Base-by-base conservation (phyloP, 2,888 invertebrate species). In the Luperina nickerlii region DNA sequence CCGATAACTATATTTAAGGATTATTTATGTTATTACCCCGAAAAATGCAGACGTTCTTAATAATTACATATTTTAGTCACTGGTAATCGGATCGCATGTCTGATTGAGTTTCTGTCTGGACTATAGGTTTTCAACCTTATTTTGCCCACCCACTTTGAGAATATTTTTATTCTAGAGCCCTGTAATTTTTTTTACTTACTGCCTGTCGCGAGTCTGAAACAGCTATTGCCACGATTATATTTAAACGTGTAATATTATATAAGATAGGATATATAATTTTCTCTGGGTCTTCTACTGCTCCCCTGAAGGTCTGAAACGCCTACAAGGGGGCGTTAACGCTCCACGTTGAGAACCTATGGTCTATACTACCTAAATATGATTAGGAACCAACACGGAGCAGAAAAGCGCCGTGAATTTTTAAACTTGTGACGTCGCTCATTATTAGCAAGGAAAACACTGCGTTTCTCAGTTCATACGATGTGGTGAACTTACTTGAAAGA, bases 401-500 rank as follows among this genome's bases (percentile, higher is more conserved):
- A 69, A 24, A 13, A 69, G 38, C 11, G 38, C 11, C 7, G 5
- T 18, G 9, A 3, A n/a, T 54, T 32, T 15, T 32, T 24, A 8
- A 15, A 24, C 9, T 32, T 18, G 38, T 54, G 18, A 27, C 32
- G 15, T 70, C 2, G 15, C 13, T 18, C 24, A 51, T 32, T 32
- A 27, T 5, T 32, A 38, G 8, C 27, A 60, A 60, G n/a, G 5
- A n/a, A 60, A 11, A 11, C n/a, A 11, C 0, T 11, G 57, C 2
- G n/a, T 11, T 60, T 60, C n/a, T n/a, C n/a, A n/a, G 1, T n/a
- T 60, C 57, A 18, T 54, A 57, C 11, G 62, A 27, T 27, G 2
- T 18, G 15, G 27, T 63, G 18, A 63, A 63, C 93, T 92, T 91
- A 97, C 97, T 96, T 96, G 86, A 97, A 96, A 24, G 96, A 94